Evolutionary conservation across 1,140 invertebrate genomes (phyloP), one percentile per base, ranked within the genome.

Genomic region (Potamilus streckersoni): DNA sequence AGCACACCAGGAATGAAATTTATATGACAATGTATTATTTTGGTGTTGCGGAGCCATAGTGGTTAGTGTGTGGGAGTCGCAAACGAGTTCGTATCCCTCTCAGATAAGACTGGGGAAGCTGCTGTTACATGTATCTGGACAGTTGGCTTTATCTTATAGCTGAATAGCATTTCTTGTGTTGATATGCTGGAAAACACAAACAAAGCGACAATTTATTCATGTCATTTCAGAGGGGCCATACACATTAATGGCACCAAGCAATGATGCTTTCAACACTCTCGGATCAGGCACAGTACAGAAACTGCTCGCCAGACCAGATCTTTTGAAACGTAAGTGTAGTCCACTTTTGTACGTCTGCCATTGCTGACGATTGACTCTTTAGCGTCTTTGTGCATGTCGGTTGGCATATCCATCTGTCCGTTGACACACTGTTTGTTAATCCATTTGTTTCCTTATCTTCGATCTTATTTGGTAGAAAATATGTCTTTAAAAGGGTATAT

Each of bases 231-330:
- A 82, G 63, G 79, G 71, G 16, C 80, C 79, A 2, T 75, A 76
- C 66, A 82, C 80, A 31, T 19, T 82, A 38, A 75, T 82, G 60
- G 80, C 80, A 6, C 80, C 80, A 16, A 82, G 63, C 15, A 69
- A 82, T 62, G 31, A 58, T 14, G 80, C 80, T 59, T 82, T 82
- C 70, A 72, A 56, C 17, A 19, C 23, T 13, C 73, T 82, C n/a
- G 79, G 76, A 23, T 62, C 69, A 16, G 71, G 71, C 62, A 77
- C 65, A 27, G 71, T 80, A 3, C 63, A 76, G n/a, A 65, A 63
- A 17, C 69, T 82, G 2, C 58, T 80, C 23, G 76, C 62, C 2
- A 49, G 80, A n/a, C 63, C 73, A 61, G 64, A 74, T 0, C 66
- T 80, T 27, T 55, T 80, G 17, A 73, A 68, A 55, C 59, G 81